phyloP scores from a whole-genome alignment of 2,797 vertebrate species.

The Vultur gryphus region DNA sequence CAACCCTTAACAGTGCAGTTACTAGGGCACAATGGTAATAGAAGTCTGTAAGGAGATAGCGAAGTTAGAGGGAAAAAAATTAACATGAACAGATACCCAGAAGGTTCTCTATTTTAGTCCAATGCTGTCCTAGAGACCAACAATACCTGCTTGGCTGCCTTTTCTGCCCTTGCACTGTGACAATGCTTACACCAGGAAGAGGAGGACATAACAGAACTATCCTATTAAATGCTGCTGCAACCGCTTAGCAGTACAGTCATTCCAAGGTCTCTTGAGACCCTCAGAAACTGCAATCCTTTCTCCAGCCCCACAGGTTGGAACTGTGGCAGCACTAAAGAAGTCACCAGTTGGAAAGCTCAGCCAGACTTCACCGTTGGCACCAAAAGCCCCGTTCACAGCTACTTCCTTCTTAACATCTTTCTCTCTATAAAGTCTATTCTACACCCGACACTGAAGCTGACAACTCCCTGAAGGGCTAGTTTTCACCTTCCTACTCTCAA shows the following conservation, averaged over 20 bases:
- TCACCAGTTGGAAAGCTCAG: not conserved
- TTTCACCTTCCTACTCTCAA: not conserved
- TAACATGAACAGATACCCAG: not conserved
- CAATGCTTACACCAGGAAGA: not conserved
- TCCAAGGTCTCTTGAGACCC: not conserved
- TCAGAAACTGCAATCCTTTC: not conserved
- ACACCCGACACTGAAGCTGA: not conserved
- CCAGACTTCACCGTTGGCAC: not conserved
- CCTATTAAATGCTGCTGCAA: not conserved
- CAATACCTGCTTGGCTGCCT: not conserved
- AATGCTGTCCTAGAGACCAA: not conserved
- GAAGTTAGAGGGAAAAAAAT: not conserved
- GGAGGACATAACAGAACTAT: not conserved
- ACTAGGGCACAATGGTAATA: not conserved
- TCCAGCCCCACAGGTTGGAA: not conserved
- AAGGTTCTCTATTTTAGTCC: not conserved
- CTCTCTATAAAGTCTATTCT: not conserved
- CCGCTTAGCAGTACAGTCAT: not conserved
- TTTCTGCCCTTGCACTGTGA: not conserved
- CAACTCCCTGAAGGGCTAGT: not conserved
- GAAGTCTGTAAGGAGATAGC: not conserved
- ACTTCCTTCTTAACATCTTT: not conserved
- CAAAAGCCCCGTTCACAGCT: not conserved
- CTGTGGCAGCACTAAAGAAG: not conserved
- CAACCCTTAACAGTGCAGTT: not conserved